Percentiles rank a stretch among this genome's conserved stretches.
phyloP scores from a whole-genome alignment of 1,140 invertebrate species.

The Temnothorax curvispinosus region DNA sequence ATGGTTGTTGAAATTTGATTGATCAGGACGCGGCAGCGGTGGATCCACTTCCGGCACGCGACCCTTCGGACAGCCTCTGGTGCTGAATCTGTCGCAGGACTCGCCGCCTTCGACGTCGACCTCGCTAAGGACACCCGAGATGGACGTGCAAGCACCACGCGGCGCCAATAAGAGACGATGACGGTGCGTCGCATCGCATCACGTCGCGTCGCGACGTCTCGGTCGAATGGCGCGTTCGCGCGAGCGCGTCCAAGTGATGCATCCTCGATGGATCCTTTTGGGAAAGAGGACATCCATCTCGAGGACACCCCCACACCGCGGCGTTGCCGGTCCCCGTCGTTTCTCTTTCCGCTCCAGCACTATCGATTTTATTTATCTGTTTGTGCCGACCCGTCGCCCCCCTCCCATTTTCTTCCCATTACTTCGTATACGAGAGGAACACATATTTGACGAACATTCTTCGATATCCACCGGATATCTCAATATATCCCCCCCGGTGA shows the following conservation, averaged over 20 bases:
- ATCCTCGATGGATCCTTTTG: neutral
- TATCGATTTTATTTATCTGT: slow-evolving; percentile 45
- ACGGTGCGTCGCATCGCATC: slow-evolving; percentile 37
- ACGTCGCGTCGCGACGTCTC: neutral
- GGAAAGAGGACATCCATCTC: neutral
- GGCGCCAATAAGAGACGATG: slow-evolving; percentile 79
- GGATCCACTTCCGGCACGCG: slow-evolving; percentile 87
- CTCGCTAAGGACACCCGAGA: slow-evolving; percentile 70
- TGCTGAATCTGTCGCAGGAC: slow-evolving; percentile 84
- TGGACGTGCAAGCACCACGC: slow-evolving; percentile 35
- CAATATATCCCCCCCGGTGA: neutral
- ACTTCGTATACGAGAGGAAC: neutral
- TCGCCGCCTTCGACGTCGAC: slow-evolving; percentile 83
- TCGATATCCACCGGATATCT: neutral
- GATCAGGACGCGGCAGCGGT: slow-evolving; percentile 80
- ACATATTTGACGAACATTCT: neutral
- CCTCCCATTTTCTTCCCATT: neutral
- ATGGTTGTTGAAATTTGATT: slow-evolving; percentile 77
- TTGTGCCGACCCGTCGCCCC: neutral
- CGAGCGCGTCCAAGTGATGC: neutral
- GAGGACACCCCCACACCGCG: neutral
- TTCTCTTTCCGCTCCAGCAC: neutral
- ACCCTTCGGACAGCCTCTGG: slow-evolving; percentile 91
- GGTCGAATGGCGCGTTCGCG: slow-evolving; percentile 6
- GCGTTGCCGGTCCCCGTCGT: slow-evolving; percentile 3